A percentile compares a stretch with the other conserved stretches of the same genome.
Conservation (phyloP, 2,797 vertebrate species). For the Salarias fasciatus region DNA sequence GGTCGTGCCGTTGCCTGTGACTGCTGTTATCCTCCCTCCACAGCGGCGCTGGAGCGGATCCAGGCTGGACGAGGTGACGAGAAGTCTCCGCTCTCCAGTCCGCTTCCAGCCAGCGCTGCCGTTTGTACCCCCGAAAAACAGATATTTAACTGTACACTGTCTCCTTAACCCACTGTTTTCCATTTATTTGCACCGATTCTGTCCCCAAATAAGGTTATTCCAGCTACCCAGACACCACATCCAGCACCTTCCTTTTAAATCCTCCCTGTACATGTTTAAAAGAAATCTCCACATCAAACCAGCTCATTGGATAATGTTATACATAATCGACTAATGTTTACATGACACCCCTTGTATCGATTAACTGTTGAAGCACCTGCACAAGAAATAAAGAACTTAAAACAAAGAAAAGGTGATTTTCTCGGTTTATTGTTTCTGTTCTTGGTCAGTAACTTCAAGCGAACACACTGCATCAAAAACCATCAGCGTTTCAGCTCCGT, state of each 20-base stretch:
- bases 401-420: constrained; percentile 25
- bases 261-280: constrained; percentile 51
- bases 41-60: constrained; percentile 53
- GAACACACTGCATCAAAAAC: background rate
- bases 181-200: constrained; percentile 37
- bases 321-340: constrained; percentile 73
- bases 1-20: constrained; percentile 72
- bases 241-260: constrained; percentile 11
- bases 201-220: constrained; percentile 2
- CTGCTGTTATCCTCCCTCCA: constrained; percentile 73
- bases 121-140: constrained; percentile 43
- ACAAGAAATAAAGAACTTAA: constrained; percentile 82
- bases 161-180: constrained; percentile 25
- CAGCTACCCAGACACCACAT: too few relatives aligned
- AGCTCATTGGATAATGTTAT: constrained; percentile 43
- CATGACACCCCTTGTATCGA: constrained; percentile 71
- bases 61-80: constrained; percentile 31
- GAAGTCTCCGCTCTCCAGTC: constrained; percentile 26
- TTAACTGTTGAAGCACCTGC: constrained; percentile 83
- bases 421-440: constrained; percentile 57
- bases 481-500: constrained; percentile 38
- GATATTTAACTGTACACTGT: constrained; percentile 46
- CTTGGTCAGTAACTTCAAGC: constrained; percentile 40
- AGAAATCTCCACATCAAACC: too few relatives aligned
- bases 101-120: constrained; percentile 54